A percentile compares a stretch with the other conserved stretches of the same genome.
These are phyloP conservation scores for Takifugu rubripes DNA, from an alignment of 2,797 vertebrate genomes.

Conservation along the genomic window DNA sequence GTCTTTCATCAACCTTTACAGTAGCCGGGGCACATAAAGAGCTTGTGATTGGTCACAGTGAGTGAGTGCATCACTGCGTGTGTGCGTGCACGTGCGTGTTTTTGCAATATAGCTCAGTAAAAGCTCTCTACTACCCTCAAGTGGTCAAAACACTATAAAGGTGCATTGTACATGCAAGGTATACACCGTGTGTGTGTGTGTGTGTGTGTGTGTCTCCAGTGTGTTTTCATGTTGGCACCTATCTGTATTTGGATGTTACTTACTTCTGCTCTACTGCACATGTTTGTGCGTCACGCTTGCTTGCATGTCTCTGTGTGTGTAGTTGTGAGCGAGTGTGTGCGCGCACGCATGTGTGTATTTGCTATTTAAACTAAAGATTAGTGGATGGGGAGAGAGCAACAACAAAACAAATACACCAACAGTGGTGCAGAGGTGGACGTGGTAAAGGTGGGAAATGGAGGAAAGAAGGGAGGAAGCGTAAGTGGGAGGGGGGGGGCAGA, in stretches of 20 bases:
- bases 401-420: slow-evolving; percentile 55
- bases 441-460: slow-evolving; percentile 20
- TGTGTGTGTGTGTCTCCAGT: slow-evolving; percentile 1
- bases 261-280: slow-evolving; percentile 17
- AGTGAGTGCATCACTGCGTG: slow-evolving; percentile 25
- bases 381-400: slow-evolving; percentile 41
- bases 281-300: slow-evolving; percentile 27
- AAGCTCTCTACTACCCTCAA: slow-evolving; percentile 68
- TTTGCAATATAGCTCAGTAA: slow-evolving; percentile 1
- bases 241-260: slow-evolving; percentile 28
- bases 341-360: slow-evolving; percentile 21
- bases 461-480: slow-evolving; percentile 9
- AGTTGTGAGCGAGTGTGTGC: slow-evolving; percentile 5
- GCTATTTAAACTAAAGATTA: slow-evolving; percentile 65
- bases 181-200: neutral
- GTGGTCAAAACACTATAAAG: slow-evolving; percentile 45
- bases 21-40: slow-evolving; percentile 47
- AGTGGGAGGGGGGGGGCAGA: neutral
- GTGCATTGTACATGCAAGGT: slow-evolving; percentile 17
- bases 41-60: slow-evolving; percentile 58
- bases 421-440: slow-evolving; percentile 27
- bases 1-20: slow-evolving; percentile 59
- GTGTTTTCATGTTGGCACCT: slow-evolving; percentile 2
- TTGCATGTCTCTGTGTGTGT: slow-evolving; percentile 16
- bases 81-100: neutral